A percentile compares a stretch with the other conserved stretches of the same genome.
Evolutionary conservation across 2,797 vertebrate genomes (phyloP).

Genomic region (Nyctalus aviator): DNA sequence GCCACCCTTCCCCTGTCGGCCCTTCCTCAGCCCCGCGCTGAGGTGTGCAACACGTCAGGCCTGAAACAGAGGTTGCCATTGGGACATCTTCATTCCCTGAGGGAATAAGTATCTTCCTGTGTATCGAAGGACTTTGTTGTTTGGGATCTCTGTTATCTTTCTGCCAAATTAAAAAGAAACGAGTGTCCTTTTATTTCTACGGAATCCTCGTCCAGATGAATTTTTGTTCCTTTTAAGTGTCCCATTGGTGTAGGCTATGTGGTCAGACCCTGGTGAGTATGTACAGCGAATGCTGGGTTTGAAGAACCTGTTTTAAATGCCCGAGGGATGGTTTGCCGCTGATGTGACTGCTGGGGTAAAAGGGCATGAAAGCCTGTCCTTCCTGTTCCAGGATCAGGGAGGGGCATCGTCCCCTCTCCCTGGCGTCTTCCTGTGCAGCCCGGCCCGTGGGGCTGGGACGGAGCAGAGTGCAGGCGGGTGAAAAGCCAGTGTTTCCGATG

Average conservation of each 20-base stretch:
- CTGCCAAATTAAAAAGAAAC: conserved; percentile 52
- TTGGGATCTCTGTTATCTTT: conserved; percentile 63
- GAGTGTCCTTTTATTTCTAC: not conserved
- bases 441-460: not conserved
- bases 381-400: not conserved
- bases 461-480: not conserved
- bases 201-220: not conserved
- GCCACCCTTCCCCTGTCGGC: not conserved
- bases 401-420: not conserved
- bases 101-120: not conserved
- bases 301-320: not conserved
- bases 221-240: not conserved
- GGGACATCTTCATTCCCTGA: not conserved
- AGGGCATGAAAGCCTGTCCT: conserved; percentile 56
- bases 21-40: not conserved
- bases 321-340: not conserved
- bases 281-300: not conserved
- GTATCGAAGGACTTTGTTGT: conserved; percentile 40
- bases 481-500: not conserved
- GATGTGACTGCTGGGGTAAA: not conserved
- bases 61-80: not conserved
- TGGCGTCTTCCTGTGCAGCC: not conserved
- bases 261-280: conserved; percentile 32
- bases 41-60: accelerated
- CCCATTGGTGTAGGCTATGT: not conserved